Percentiles rank a stretch among this genome's conserved stretches.
Evolutionary conservation across 2,797 vertebrate species (phyloP).

Genomic region (Ispidina lecontei): DNA sequence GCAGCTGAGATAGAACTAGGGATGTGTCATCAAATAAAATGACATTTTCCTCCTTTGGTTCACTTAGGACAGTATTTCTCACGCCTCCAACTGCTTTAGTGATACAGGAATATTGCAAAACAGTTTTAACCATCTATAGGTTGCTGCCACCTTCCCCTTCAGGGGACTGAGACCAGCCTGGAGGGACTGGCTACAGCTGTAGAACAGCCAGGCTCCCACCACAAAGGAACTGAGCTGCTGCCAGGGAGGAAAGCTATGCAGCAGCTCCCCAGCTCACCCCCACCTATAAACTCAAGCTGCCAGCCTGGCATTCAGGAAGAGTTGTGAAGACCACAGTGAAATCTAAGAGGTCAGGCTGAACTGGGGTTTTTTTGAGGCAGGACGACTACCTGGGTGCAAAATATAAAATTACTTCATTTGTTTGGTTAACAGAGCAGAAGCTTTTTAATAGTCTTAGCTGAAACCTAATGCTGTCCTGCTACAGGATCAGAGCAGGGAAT

Average conservation of each 20-base stretch:
- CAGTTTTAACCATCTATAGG: not conserved
- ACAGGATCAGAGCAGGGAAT: not conserved
- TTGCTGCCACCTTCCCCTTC: not conserved
- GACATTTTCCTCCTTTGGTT: not conserved
- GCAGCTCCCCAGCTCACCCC: not conserved
- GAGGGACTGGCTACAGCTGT: not conserved
- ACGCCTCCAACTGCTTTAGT: not conserved
- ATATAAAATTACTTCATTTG: not conserved
- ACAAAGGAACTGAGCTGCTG: not conserved
- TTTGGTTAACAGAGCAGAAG: not conserved
- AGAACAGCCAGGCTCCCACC: not conserved
- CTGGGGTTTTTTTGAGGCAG: not conserved
- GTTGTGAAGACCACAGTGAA: not conserved
- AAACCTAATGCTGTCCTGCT: rapidly evolving
- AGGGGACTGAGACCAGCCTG: not conserved
- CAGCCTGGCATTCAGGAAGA: not conserved
- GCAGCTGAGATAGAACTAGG: not conserved
- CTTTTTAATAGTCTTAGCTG: not conserved
- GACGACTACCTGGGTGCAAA: not conserved
- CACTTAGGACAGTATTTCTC: not conserved
- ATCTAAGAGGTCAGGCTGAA: not conserved
- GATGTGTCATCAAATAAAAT: not conserved
- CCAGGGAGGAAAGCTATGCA: not conserved
- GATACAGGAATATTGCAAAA: not conserved
- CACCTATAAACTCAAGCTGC: no score